Base-by-base conservation (phyloP, 2,113 vertebrate genomes). In the Calidris pygmaea region DNA sequence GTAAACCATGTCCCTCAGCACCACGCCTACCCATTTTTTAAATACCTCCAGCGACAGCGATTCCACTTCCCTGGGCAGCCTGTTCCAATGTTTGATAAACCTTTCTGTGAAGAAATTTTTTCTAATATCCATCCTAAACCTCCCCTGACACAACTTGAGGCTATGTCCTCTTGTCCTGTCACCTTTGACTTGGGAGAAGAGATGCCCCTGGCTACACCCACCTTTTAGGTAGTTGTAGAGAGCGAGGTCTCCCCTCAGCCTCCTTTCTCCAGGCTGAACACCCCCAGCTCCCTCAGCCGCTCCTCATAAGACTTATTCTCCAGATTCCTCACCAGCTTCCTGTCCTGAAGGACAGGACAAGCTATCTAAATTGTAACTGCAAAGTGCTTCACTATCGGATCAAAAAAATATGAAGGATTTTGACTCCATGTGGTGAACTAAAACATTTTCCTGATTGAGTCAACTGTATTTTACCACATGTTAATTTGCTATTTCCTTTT, bases 321-420 rank as follows among this genome's bases (percentile, higher is more conserved):
- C 59, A 62, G 59, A 62, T 23, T 15, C 23, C 23, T 37, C 59
- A 37, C 35, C 22, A 62, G 35, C n/a, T 37, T 62, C 23, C 23
- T 62, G 6, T 35, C n/a, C 22, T 62, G 55, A 85, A 52, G 16
- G 7, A 41, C 1, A 39, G 18, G 43, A 21, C 5, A 72, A 85
- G 52, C 10, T 9, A 35, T 19, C 7, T 56, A 58, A 58, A 71
- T 26, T 0, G 0, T 37, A 37, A 59, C 17, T 74, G 5, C 8
- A 50, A 67, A 81, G 2, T 37, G 32, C 5, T 52, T 59, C 24
- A 55, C 4, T 9, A 22, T 50, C 24, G 23, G 10, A 58, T 53
- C 0, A 48, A 65, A 76, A 27, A 68, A 68, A 19, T 18, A 20
- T 6, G 3, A 10, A 30, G 7, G 4, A 56, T 80, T 90, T 79